Conservation (phyloP, 2,888 invertebrate species). For the Oegoconia quadripuncta region DNA sequence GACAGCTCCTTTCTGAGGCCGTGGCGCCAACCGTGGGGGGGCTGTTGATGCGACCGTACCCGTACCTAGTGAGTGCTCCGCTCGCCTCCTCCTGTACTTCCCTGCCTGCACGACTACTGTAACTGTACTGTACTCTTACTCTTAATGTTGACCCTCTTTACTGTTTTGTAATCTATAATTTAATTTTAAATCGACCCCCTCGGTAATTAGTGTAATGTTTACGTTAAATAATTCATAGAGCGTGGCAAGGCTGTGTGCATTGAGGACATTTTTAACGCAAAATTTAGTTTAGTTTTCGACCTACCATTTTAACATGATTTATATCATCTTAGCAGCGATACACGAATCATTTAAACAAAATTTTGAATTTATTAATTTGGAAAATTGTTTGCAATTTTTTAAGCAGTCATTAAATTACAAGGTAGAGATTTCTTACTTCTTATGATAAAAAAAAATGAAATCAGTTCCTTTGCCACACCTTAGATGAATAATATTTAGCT, state of each 20-base stretch:
- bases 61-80: conserved; percentile 46
- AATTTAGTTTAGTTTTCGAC: conserved; percentile 71
- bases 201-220: conserved; percentile 77
- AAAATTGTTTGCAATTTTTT: conserved; percentile 60
- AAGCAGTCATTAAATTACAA: conserved; percentile 52
- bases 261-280: conserved; percentile 79
- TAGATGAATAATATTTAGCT: conserved; percentile 71
- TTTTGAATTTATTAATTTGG: conserved; percentile 53
- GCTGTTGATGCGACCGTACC: conserved; percentile 43
- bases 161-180: conserved; percentile 74
- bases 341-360: conserved; percentile 68
- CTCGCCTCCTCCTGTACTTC: conserved; percentile 50
- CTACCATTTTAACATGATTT: conserved; percentile 63
- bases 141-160: conserved; percentile 71
- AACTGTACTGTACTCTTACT: conserved; percentile 67
- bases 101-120: conserved; percentile 72
- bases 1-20: conserved; percentile 51
- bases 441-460: conserved; percentile 62
- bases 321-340: conserved; percentile 70
- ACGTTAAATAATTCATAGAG: conserved; percentile 73
- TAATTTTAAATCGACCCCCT: conserved; percentile 72
- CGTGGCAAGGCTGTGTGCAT: conserved; percentile 87
- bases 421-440: conserved; percentile 59
- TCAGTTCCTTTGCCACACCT: conserved; percentile 79
- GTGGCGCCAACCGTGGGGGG: conserved; percentile 34